Evolutionary conservation across 2,797 vertebrate species (phyloP).

Genomic region (Falco biarmicus): DNA sequence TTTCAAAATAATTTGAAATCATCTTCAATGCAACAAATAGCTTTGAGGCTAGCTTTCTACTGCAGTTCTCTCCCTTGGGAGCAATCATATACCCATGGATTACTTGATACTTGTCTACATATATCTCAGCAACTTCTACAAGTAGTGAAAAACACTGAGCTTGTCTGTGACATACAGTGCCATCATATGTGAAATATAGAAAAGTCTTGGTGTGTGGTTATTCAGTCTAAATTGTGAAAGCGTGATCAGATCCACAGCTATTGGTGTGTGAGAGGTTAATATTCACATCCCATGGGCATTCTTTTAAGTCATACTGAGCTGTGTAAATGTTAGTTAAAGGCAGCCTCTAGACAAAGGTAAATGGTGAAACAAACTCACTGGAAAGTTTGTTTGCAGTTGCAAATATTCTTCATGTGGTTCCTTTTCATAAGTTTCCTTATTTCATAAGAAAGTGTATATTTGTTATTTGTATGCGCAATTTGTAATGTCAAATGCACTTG

Average conservation of each 20-base stretch:
- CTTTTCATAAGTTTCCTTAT: not conserved
- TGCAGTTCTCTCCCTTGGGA: not conserved
- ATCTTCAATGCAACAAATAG: not conserved
- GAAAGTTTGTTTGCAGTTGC: not conserved
- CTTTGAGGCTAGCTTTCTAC: not conserved
- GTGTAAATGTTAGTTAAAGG: not conserved
- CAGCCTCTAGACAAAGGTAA: not conserved
- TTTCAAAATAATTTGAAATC: not conserved
- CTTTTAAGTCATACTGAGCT: not conserved
- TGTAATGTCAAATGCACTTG: not conserved
- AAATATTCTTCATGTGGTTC: not conserved
- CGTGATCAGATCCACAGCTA: not conserved
- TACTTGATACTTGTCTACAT: not conserved
- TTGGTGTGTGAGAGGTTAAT: not conserved
- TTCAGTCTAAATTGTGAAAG: not conserved
- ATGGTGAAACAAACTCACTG: not conserved
- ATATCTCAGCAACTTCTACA: not conserved
- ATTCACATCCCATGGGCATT: not conserved
- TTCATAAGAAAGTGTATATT: not conserved
- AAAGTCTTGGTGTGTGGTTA: not conserved
- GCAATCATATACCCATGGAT: not conserved
- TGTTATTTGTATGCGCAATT: not conserved
- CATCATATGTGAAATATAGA: not conserved
- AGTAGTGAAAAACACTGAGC: not conserved
- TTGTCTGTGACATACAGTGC: not conserved